A percentile compares a stretch with the other conserved stretches of the same genome.
phyloP scores from a whole-genome alignment of 2,113 vertebrate species.

The Bagarius yarrelli region DNA sequence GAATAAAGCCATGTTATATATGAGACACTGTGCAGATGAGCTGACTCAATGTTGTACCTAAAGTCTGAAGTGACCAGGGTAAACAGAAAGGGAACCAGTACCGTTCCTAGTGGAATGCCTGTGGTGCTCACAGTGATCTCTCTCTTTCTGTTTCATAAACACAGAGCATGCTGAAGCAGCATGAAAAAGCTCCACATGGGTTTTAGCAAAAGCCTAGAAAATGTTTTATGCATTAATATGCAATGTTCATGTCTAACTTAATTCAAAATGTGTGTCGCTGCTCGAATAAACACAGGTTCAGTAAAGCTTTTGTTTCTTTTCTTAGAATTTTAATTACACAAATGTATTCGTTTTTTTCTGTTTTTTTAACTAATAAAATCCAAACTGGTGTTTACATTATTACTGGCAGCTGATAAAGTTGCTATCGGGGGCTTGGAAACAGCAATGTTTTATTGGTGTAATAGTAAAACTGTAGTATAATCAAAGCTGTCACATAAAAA shows the following conservation, averaged over 20 bases:
- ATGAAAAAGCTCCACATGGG: background rate
- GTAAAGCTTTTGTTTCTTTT: background rate
- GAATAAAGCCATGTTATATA: background rate
- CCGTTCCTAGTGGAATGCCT: background rate
- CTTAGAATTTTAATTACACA: background rate
- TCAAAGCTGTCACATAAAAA: too few species aligned
- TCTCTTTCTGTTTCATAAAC: background rate
- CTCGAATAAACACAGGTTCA: background rate
- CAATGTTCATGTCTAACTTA: too few species aligned
- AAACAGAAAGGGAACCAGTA: background rate
- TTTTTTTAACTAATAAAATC: background rate
- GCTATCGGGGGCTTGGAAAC: background rate
- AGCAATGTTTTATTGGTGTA: background rate
- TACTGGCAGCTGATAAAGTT: background rate
- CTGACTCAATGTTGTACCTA: conserved; percentile 9
- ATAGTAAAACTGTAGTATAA: too few species aligned
- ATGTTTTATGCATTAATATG: background rate
- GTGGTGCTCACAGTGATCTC: background rate
- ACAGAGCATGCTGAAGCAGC: background rate
- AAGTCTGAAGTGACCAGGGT: background rate
- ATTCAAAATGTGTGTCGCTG: background rate
- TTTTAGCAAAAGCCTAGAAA: background rate
- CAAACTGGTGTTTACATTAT: background rate
- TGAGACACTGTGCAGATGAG: background rate
- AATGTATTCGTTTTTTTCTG: background rate